phyloP scores from a whole-genome alignment of 2,888 invertebrate species.

The Dinocampus coccinellae region DNA sequence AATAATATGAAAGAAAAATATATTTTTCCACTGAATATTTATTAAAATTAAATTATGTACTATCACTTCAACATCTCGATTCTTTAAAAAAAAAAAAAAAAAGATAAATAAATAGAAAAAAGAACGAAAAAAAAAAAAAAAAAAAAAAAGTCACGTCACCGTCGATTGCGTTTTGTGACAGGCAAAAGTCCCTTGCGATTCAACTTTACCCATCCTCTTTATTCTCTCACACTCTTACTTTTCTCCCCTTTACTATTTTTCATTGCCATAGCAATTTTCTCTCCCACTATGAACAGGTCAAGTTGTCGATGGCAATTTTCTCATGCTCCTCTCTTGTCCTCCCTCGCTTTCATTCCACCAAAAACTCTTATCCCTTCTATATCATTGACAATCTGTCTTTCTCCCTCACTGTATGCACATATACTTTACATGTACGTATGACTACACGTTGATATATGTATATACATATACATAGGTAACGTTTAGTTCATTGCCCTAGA shows the following conservation, averaged over 20 bases:
- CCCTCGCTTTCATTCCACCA: background rate
- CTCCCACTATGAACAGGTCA: background rate
- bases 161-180: slow-evolving; percentile 44
- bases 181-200: background rate
- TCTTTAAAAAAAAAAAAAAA: background rate
- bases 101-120: slow-evolving; percentile 4
- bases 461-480: background rate
- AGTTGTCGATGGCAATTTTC: slow-evolving; percentile 23
- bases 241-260: background rate
- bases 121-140: background rate
- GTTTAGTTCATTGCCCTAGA: background rate
- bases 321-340: background rate
- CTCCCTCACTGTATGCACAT: background rate
- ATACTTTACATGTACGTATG: background rate
- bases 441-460: background rate
- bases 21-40: too few species aligned
- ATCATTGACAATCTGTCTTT: background rate
- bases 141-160: slow-evolving; percentile 38
- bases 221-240: background rate
- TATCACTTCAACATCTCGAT: background rate
- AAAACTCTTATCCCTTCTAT: background rate
- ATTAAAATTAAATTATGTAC: background rate
- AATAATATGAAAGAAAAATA: too few species aligned
- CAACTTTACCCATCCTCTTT: background rate
- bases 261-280: background rate